Evolutionary conservation across 2,113 vertebrate species (phyloP), one percentile per base, ranked within the genome.

Genomic region (Phyllostomus discolor): DNA sequence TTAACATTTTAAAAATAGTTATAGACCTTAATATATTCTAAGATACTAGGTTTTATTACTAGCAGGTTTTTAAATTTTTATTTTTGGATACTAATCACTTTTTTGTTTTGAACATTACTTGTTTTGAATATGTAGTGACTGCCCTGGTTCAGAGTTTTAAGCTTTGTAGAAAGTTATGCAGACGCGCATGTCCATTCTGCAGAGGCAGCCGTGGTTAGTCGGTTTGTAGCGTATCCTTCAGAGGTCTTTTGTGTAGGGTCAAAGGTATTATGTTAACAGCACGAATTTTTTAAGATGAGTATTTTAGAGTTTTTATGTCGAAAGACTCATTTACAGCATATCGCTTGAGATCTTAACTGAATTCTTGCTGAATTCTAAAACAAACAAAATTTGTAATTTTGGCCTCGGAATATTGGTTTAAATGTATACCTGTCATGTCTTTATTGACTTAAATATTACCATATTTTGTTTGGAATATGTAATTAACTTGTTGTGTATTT

Each of bases 101-200:
- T 88, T 94, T 92, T 83, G 79, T 94, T 95, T 97, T 87, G 22
- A 91, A 73, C 67, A 92, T 12, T 85, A 67, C 43, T 90, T 84
- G 33, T 88, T 95, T 95, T 66, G 62, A 95, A 72, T 62, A 59
- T 69, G 5, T 75, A 90, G 66, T 92, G 81, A 86, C 59, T 94
- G 38, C 35, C 4, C 2, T 87, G 75, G 57, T 91, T 96, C 64
- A 88, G 88, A 64, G 91, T 9, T 90, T 83, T n/a, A 90, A 72
- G 38, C n/a, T 31, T 90, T 83, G 59, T 46, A 90, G 48, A 79
- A 90, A 72, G 16, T 72, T 94, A 69, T 0, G 35, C 4, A 62
- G 59, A 92, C 87, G 35, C 64, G 86, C n/a, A 79, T 50, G 90
- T 89, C 7, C 6, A 8, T 87, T 88, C n/a, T 84, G 85, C 9